These are phyloP conservation scores for Halichoeres trimaculatus DNA, from an alignment of 2,113 vertebrate genomes.

Conservation along the genomic window DNA sequence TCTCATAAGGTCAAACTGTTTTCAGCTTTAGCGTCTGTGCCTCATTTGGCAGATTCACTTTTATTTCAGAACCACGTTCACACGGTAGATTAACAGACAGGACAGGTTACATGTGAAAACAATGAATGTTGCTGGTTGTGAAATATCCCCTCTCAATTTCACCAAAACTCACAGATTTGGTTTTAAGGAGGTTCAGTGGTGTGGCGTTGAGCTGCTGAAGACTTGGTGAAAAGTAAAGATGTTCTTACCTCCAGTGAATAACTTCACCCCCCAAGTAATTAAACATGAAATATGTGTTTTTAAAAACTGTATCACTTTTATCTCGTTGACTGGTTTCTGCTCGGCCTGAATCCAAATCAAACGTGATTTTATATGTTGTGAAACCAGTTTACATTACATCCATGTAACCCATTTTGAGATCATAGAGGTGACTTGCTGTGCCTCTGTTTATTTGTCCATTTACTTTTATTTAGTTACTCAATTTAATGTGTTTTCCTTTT, in stretches of 20 bases:
- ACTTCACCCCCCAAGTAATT: not conserved
- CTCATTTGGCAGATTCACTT: constrained; percentile 9
- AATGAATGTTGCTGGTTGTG: not conserved
- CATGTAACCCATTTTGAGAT: constrained; percentile 1
- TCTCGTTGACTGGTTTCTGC: not conserved
- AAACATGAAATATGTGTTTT: not conserved
- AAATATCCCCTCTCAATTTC: not conserved
- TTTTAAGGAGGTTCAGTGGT: not conserved
- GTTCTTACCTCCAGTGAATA: not conserved
- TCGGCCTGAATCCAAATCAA: not conserved
- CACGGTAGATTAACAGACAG: not conserved
- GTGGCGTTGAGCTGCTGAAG: not conserved
- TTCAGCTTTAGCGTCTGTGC: not conserved
- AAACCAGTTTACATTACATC: constrained; percentile 11
- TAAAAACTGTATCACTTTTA: not conserved
- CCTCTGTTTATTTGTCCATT: constrained; percentile 19
- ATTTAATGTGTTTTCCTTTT: constrained; percentile 7
- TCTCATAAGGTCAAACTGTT: not conserved
- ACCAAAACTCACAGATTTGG: not conserved
- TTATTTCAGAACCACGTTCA: not conserved
- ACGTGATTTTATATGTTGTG: constrained; percentile 4
- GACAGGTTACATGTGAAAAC: not conserved
- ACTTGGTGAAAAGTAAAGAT: not conserved
- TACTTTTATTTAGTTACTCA: not conserved
- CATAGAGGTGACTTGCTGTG: constrained; percentile 21